phyloP scores from a whole-genome alignment of 2,888 invertebrate genomes.

The Caenorhabditis plicata region DNA sequence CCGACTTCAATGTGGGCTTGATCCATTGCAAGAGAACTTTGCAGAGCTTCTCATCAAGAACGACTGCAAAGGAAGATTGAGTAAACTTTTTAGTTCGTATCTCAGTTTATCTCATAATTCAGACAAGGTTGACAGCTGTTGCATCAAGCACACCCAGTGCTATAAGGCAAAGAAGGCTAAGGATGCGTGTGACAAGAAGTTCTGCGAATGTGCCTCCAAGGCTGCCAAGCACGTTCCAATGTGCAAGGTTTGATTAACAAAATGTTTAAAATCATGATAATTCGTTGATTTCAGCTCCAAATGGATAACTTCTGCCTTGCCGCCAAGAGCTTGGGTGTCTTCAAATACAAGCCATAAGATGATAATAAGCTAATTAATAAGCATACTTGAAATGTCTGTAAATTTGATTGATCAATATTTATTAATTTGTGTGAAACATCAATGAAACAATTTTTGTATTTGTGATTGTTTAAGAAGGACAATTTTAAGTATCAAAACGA shows the following conservation, averaged over 20 bases:
- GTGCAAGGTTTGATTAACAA: constrained; percentile 11
- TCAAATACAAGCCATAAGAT: too few relatives aligned
- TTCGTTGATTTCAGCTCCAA: constrained; percentile 17
- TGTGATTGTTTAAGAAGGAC: too few relatives aligned
- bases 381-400: too few relatives aligned
- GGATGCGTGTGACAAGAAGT: constrained; percentile 17
- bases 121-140: constrained; percentile 26
- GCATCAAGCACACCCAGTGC: constrained; percentile 21
- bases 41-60: constrained; percentile 26
- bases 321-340: constrained; percentile 29
- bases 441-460: too few relatives aligned
- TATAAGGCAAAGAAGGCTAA: constrained; percentile 16
- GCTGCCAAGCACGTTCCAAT: constrained; percentile 23
- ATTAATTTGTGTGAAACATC: too few relatives aligned
- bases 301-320: constrained; percentile 31
- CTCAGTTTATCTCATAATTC: background rate
- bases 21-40: constrained; percentile 15
- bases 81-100: constrained; percentile 2
- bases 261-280: background rate
- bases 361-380: too few relatives aligned
- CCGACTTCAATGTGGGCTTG: constrained; percentile 28
- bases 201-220: constrained; percentile 23
- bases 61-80: constrained; percentile 32
- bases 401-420: too few relatives aligned
- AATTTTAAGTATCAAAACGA: too few relatives aligned